Evolutionary conservation across 2,888 invertebrate genomes (phyloP).

Genomic region (Maniola hyperantus): DNA sequence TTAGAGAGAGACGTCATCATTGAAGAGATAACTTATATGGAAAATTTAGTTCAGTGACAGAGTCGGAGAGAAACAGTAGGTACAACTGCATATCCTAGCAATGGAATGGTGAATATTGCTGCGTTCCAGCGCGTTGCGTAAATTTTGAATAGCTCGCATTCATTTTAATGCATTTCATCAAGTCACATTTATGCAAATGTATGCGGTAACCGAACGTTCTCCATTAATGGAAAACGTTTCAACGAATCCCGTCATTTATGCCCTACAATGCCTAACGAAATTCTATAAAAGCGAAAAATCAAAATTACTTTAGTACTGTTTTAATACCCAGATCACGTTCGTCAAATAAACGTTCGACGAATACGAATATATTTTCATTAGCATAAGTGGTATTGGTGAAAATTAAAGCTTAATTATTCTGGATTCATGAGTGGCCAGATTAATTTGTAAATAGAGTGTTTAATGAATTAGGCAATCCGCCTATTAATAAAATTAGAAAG

Average conservation of each 20-base stretch:
- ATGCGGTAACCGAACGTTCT: constrained; percentile 13
- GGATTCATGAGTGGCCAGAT: constrained; percentile 1
- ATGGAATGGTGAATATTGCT: not conserved
- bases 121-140: constrained; percentile 6
- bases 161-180: constrained; percentile 17
- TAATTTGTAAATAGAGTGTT: not conserved
- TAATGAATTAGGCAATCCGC: not conserved
- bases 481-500: not conserved
- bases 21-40: no score
- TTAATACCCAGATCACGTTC: constrained; percentile 13
- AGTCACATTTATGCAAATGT: constrained; percentile 24
- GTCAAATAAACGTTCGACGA: constrained; percentile 14
- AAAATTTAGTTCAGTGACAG: no score
- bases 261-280: constrained; percentile 8
- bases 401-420: constrained; percentile 10
- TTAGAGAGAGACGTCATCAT: no score
- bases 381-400: constrained; percentile 11
- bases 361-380: constrained; percentile 20
- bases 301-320: not conserved
- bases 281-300: not conserved
- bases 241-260: constrained; percentile 9
- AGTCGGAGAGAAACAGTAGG: not conserved
- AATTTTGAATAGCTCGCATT: constrained; percentile 17
- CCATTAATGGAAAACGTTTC: constrained; percentile 17
- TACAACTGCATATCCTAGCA: not conserved